phyloP scores from a whole-genome alignment of 2,888 invertebrate genomes.

The Sicus ferrugineus region DNA sequence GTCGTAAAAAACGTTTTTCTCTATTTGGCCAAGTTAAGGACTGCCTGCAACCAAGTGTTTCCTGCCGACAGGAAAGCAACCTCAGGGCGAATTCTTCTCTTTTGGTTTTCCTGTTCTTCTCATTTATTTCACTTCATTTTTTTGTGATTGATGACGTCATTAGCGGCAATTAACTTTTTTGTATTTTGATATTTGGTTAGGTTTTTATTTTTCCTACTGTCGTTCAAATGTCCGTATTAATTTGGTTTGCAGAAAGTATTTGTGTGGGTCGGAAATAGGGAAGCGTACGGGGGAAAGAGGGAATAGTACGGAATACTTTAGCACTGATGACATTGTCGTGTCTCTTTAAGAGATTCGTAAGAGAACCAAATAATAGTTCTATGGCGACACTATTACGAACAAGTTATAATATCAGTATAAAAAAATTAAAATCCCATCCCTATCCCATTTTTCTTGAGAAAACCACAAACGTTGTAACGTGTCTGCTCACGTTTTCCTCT shows the following conservation, averaged over 20 bases:
- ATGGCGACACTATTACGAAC: too few relatives aligned
- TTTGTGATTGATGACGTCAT: constrained; percentile 62
- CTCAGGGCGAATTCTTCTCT: constrained; percentile 26
- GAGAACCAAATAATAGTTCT: too few relatives aligned
- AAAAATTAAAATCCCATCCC: background rate
- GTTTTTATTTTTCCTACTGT: too few relatives aligned
- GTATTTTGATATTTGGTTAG: constrained; percentile 30
- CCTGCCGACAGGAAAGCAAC: constrained; percentile 34
- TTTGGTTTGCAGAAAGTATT: too few relatives aligned
- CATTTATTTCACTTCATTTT: constrained; percentile 54
- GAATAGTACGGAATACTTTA: too few relatives aligned
- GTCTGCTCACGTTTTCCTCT: background rate
- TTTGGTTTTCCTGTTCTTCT: constrained; percentile 41
- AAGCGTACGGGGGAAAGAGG: too few relatives aligned
- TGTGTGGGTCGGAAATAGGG: too few relatives aligned
- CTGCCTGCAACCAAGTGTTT: constrained; percentile 37
- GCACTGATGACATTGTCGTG: too few relatives aligned
- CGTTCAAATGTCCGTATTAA: too few relatives aligned
- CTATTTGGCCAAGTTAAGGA: constrained; percentile 43
- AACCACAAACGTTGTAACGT: background rate
- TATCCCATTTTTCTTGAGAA: background rate
- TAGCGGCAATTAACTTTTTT: constrained; percentile 61
- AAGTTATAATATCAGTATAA: too few relatives aligned
- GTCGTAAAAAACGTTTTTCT: too few relatives aligned
- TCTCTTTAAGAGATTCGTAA: too few relatives aligned